A percentile compares a stretch with the other conserved stretches of the same genome.
These are phyloP conservation scores for Biston stratarius DNA, from an alignment of 2,888 invertebrate genomes.

Conservation along the genomic window DNA sequence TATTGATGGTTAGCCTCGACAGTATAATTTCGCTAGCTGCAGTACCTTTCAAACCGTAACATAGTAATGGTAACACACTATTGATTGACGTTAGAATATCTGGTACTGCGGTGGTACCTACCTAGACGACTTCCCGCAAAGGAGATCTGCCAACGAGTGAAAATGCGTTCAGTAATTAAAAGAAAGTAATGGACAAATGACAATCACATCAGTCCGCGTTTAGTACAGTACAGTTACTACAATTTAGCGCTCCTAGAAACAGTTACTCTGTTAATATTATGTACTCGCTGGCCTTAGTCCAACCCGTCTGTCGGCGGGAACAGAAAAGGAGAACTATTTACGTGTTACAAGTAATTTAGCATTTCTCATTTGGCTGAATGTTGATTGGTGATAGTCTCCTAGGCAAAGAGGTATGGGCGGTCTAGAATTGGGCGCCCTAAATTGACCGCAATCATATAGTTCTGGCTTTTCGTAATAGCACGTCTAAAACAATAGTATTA, in stretches of 20 bases:
- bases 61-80: no score
- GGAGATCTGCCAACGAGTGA: no score
- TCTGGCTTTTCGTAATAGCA: background rate
- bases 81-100: no score
- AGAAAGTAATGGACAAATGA: no score
- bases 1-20: no score
- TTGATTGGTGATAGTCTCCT: conserved; percentile 37
- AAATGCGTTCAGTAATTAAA: no score
- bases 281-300: conserved; percentile 62
- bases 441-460: background rate
- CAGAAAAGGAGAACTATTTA: conserved; percentile 58
- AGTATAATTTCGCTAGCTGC: no score
- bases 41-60: no score
- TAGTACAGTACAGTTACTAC: background rate
- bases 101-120: no score
- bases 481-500: background rate
- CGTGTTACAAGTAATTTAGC: conserved; percentile 57
- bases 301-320: conserved; percentile 67
- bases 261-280: background rate
- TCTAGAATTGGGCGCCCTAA: conserved; percentile 2
- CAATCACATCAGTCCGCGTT: background rate
- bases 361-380: conserved; percentile 45
- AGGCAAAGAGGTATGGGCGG: conserved; percentile 15
- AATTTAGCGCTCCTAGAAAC: background rate
- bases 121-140: no score